phyloP scores from a whole-genome alignment of 2,113 vertebrate genomes.

The Takifugu flavidus region DNA sequence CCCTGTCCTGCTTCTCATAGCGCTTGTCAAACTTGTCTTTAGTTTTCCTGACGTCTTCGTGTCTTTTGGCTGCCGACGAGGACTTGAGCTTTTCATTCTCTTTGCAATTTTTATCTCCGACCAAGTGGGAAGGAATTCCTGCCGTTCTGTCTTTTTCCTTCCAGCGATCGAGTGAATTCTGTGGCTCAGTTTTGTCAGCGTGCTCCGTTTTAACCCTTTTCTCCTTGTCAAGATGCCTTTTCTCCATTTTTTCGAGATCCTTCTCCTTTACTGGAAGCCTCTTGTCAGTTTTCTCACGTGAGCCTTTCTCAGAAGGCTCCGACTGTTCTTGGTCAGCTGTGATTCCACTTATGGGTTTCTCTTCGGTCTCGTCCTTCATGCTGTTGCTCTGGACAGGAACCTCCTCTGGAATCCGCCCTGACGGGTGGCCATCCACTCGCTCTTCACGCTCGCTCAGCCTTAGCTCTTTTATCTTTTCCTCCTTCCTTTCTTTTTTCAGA shows the following conservation, averaged over 20 bases:
- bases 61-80: slow-evolving; percentile 75
- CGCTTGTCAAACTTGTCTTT: slow-evolving; percentile 90
- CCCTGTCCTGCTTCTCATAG: slow-evolving; percentile 83
- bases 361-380: slow-evolving; percentile 81
- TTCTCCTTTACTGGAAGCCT: slow-evolving; percentile 81
- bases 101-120: slow-evolving; percentile 84
- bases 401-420: slow-evolving; percentile 67
- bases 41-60: slow-evolving; percentile 86
- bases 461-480: slow-evolving; percentile 84
- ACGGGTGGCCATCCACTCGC: slow-evolving; percentile 54
- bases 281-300: slow-evolving; percentile 85
- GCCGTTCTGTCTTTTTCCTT: slow-evolving; percentile 76
- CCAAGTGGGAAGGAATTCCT: slow-evolving; percentile 63
- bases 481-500: slow-evolving; percentile 83
- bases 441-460: slow-evolving; percentile 77
- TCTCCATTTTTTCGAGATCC: slow-evolving; percentile 85
- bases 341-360: slow-evolving; percentile 74
- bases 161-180: slow-evolving; percentile 81
- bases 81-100: slow-evolving; percentile 88
- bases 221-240: slow-evolving; percentile 87
- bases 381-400: slow-evolving; percentile 48
- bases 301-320: slow-evolving; percentile 84
- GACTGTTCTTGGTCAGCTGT: slow-evolving; percentile 77
- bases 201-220: slow-evolving; percentile 87
- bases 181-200: slow-evolving; percentile 82